These are phyloP conservation scores for Anoura caudifer DNA, from an alignment of 2,113 vertebrate species.

Conservation along the genomic window DNA sequence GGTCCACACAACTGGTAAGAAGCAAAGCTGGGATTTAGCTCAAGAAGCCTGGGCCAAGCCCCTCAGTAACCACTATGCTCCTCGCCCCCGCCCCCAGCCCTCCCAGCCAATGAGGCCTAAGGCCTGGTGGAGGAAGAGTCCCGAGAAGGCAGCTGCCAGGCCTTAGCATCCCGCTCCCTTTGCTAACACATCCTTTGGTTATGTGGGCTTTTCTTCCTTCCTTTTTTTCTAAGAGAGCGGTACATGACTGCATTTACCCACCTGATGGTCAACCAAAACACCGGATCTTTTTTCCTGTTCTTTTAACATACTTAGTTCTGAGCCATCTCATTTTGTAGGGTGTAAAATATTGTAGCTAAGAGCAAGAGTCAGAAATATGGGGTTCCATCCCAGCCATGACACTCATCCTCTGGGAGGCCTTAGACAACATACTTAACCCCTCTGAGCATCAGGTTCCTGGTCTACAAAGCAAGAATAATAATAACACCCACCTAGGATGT, in stretches of 20 bases:
- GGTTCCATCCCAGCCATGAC: neutral
- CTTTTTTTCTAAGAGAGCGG: neutral
- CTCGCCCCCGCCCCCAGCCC: accelerated
- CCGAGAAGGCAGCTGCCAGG: neutral
- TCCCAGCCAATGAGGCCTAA: neutral
- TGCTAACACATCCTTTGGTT: neutral
- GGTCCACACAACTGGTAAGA: neutral
- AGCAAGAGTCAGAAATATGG: neutral
- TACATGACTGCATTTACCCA: neutral
- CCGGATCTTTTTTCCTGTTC: neutral
- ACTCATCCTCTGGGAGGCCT: neutral
- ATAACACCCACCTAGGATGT: neutral
- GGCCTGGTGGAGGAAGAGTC: neutral
- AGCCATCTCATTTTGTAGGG: neutral
- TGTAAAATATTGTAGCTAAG: neutral
- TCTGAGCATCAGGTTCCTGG: neutral
- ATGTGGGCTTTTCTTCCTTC: neutral
- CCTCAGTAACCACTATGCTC: neutral
- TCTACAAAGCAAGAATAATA: neutral
- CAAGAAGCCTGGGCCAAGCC: neutral
- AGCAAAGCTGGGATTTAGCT: neutral
- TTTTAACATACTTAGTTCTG: neutral
- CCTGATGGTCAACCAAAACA: neutral
- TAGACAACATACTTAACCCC: neutral
- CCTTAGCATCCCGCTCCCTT: neutral